phyloP scores from a whole-genome alignment of 2,888 invertebrate species.

The Apotomis betuletana region DNA sequence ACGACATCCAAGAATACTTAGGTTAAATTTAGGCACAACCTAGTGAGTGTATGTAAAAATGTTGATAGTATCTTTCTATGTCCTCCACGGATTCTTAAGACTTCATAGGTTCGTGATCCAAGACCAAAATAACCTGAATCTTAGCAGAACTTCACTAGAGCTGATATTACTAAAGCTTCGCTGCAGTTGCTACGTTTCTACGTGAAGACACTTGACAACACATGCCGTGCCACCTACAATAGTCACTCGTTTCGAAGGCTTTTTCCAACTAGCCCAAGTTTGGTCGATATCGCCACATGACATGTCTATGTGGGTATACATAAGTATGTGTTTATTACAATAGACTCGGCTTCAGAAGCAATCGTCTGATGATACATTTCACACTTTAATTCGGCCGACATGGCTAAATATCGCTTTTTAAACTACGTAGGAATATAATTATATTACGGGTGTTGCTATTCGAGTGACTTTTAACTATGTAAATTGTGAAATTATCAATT shows the following conservation, averaged over 20 bases:
- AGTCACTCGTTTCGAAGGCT: constrained; percentile 23
- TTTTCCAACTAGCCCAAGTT: constrained; percentile 51
- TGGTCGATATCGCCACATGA: constrained; percentile 67
- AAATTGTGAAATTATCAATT: too few species aligned
- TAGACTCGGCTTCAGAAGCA: not conserved
- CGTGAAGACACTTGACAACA: not conserved
- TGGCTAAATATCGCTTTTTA: too few species aligned
- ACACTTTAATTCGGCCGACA: too few species aligned
- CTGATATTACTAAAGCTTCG: not conserved
- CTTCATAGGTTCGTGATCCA: not conserved
- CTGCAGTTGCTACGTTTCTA: not conserved
- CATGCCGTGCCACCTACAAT: constrained; percentile 18
- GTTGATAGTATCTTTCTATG: not conserved
- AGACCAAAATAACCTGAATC: not conserved
- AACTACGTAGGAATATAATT: too few species aligned
- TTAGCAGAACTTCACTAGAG: not conserved
- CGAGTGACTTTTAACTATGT: too few species aligned
- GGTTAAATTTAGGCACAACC: not conserved
- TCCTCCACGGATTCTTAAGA: not conserved
- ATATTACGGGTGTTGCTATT: too few species aligned
- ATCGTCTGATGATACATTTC: too few species aligned
- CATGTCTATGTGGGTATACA: constrained; percentile 5
- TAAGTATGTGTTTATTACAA: constrained; percentile 3
- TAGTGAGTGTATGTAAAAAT: not conserved
- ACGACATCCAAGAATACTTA: not conserved